These are phyloP conservation scores for Sycobia sp. DNA, from an alignment of 1,140 invertebrate species.

Conservation along the genomic window DNA sequence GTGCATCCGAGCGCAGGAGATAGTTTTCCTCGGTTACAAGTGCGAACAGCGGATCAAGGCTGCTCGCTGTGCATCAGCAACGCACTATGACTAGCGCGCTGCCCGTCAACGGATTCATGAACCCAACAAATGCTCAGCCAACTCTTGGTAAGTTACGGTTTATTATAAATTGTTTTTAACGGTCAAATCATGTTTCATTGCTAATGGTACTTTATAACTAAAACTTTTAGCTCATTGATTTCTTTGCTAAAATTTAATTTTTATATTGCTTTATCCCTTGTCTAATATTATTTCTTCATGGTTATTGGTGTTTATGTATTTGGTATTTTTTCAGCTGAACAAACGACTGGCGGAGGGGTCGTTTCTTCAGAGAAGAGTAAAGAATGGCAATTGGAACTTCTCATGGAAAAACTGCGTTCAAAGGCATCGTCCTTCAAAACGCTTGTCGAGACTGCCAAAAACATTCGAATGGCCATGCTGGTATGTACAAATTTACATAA, in stretches of 20 bases:
- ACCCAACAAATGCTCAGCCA: slow-evolving; percentile 53
- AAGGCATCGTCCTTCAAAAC: slow-evolving; percentile 76
- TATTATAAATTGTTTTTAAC: no score
- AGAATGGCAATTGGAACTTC: slow-evolving; percentile 77
- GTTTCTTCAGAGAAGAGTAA: slow-evolving; percentile 66
- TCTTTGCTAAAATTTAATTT: background rate
- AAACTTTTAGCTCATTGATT: no score
- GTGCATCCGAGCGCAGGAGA: background rate
- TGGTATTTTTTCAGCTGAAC: slow-evolving; percentile 49
- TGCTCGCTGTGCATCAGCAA: background rate
- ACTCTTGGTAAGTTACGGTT: slow-evolving; percentile 50
- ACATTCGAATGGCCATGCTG: slow-evolving; percentile 79
- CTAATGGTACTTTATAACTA: no score
- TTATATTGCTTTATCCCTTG: background rate
- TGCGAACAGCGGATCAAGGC: background rate
- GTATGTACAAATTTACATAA: slow-evolving; percentile 62
- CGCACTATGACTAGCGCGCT: slow-evolving; percentile 41
- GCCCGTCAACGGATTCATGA: slow-evolving; percentile 52
- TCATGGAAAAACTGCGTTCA: slow-evolving; percentile 87
- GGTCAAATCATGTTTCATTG: no score
- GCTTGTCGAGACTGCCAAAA: slow-evolving; percentile 83
- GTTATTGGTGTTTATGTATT: background rate
- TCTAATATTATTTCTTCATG: background rate
- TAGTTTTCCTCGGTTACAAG: background rate
- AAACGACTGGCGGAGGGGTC: slow-evolving; percentile 43